Conservation (phyloP, 2,113 vertebrate genomes). For the Chroicocephalus ridibundus region DNA sequence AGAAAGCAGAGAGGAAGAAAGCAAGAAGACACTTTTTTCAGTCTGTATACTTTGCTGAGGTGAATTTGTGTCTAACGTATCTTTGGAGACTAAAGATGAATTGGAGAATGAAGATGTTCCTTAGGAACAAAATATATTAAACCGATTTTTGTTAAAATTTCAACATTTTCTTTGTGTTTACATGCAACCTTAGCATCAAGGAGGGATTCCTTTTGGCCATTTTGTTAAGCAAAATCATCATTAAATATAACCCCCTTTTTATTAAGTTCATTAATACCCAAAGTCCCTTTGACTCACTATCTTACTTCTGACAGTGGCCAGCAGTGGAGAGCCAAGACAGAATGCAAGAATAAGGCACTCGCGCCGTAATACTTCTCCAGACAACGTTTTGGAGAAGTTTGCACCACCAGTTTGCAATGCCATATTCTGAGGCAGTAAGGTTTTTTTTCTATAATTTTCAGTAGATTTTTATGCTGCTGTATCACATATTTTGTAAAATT, state of each 20-base stretch:
- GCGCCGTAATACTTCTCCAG: accelerated
- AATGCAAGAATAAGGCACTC: not conserved
- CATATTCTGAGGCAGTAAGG: not conserved
- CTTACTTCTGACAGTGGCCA: not conserved
- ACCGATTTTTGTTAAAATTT: not conserved
- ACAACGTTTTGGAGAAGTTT: not conserved
- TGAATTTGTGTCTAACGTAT: not conserved
- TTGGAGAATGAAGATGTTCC: not conserved
- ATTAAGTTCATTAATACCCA: not conserved
- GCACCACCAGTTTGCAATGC: not conserved
- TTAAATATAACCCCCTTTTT: not conserved
- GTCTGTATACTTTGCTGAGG: not conserved
- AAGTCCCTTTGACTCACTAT: not conserved
- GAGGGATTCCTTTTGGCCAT: not conserved
- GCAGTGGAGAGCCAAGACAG: not conserved
- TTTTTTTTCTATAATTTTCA: not conserved
- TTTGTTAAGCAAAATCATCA: not conserved
- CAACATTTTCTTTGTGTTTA: not conserved
- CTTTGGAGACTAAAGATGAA: not conserved
- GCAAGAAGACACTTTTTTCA: not conserved
- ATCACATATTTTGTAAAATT: not conserved
- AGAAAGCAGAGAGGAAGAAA: not conserved
- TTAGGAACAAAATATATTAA: not conserved
- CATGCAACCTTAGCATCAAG: not conserved
- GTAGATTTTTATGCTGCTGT: not conserved